phyloP scores from a whole-genome alignment of 2,888 invertebrate genomes.

The Thereva nobilitata region DNA sequence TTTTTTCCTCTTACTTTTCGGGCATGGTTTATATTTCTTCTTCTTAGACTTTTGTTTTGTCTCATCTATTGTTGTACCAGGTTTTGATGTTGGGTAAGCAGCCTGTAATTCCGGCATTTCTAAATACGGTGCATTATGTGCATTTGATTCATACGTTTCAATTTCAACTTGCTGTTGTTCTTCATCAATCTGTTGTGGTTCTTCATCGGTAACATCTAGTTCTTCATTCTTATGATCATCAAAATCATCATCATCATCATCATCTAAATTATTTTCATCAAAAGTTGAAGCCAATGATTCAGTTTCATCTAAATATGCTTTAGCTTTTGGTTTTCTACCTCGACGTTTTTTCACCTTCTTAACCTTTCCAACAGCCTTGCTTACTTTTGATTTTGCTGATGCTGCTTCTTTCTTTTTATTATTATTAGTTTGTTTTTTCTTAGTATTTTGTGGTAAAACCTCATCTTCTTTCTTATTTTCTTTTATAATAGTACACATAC shows the following conservation, averaged over 20 bases:
- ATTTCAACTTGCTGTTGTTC: background rate
- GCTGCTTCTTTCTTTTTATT: background rate
- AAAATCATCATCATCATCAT: slow-evolving; percentile 8
- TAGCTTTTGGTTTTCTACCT: background rate
- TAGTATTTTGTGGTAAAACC: slow-evolving; percentile 14
- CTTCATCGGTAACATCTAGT: background rate
- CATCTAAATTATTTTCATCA: background rate
- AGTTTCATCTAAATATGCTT: background rate
- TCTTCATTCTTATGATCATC: background rate
- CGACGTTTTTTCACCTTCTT: background rate
- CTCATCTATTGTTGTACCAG: slow-evolving; percentile 43
- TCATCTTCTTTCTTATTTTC: slow-evolving; percentile 45
- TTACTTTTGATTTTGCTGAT: too few relatives aligned
- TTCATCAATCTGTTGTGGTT: background rate
- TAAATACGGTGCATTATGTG: background rate
- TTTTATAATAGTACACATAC: slow-evolving; percentile 62
- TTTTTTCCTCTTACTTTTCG: slow-evolving; percentile 38
- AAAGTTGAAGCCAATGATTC: background rate
- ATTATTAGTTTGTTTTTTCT: background rate
- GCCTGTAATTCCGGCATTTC: slow-evolving; percentile 47
- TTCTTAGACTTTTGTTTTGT: slow-evolving; percentile 2
- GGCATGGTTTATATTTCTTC: slow-evolving; percentile 38
- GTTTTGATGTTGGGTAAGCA: slow-evolving; percentile 47
- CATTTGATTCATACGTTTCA: background rate
- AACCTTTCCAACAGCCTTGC: too few relatives aligned